Percentiles rank a stretch among this genome's conserved stretches.
phyloP scores from a whole-genome alignment of 2,113 vertebrate genomes.

The Percopsis transmontana region DNA sequence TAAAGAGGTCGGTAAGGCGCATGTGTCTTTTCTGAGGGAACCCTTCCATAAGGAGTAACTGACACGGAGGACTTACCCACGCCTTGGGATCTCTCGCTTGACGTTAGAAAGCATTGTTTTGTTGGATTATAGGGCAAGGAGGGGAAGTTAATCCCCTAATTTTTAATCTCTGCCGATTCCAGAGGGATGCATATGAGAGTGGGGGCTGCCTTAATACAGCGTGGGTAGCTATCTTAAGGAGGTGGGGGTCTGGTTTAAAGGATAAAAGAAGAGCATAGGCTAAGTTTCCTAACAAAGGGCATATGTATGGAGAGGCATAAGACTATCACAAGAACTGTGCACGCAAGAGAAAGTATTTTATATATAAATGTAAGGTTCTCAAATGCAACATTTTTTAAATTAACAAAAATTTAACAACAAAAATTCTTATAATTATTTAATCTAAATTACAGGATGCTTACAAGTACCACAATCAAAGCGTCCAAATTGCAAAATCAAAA shows the following conservation, averaged over 20 bases:
- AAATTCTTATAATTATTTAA: too few relatives aligned
- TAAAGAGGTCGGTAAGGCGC: constrained; percentile 52
- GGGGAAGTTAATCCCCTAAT: constrained; percentile 77
- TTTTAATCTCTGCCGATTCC: constrained; percentile 78
- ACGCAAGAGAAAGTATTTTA: neutral
- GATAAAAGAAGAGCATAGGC: constrained; percentile 30
- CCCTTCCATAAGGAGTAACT: constrained; percentile 78
- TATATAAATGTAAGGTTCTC: neutral
- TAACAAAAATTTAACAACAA: neutral
- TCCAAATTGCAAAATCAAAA: constrained; percentile 36
- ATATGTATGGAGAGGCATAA: constrained; percentile 44
- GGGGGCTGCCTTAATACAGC: constrained; percentile 58
- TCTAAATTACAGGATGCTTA: neutral
- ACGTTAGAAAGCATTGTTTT: constrained; percentile 76
- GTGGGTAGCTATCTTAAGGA: constrained; percentile 65
- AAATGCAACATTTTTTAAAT: neutral
- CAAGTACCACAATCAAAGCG: constrained; percentile 22
- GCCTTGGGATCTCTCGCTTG: constrained; percentile 61
- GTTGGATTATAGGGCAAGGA: constrained; percentile 76
- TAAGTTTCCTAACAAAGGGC: constrained; percentile 66
- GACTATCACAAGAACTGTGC: constrained; percentile 12
- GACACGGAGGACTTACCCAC: constrained; percentile 68
- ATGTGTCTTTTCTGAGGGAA: constrained; percentile 70
- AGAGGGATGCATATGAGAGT: constrained; percentile 59
- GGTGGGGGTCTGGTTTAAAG: constrained; percentile 28